These are phyloP conservation scores for Brachionus plicatilis DNA, from an alignment of 1,140 invertebrate species.

Conservation along the genomic window DNA sequence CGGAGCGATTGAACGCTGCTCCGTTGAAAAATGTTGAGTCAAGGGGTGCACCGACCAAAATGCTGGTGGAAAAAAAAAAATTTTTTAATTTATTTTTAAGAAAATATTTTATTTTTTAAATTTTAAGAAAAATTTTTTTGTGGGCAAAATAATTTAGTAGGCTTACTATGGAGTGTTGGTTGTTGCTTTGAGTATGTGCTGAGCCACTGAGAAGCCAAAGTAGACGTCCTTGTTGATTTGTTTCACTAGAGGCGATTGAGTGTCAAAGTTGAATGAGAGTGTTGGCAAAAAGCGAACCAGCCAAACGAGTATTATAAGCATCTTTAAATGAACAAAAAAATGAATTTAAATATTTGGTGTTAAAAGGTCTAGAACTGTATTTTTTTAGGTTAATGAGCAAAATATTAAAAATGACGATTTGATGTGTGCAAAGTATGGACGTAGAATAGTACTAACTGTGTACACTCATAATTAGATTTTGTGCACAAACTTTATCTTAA, in stretches of 20 bases:
- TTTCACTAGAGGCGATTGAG: neutral
- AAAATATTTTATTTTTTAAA: too few relatives aligned
- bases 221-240: neutral
- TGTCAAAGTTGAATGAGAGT: neutral
- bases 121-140: too few relatives aligned
- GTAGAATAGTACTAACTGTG: neutral
- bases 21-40: neutral
- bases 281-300: neutral
- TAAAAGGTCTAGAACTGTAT: neutral
- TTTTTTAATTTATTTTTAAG: neutral
- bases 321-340: neutral
- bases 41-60: conserved; percentile 15
- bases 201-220: conserved; percentile 36
- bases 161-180: conserved; percentile 16
- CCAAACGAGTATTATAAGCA: neutral
- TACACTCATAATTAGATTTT: neutral
- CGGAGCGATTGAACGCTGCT: neutral
- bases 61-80: neutral
- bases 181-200: neutral
- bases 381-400: neutral
- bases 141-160: neutral
- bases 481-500: neutral
- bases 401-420: conserved; percentile 9
- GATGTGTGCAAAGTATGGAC: neutral
- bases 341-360: neutral